Evolutionary conservation across 2,113 vertebrate species (phyloP).

Genomic region (Lanius ludovicianus): DNA sequence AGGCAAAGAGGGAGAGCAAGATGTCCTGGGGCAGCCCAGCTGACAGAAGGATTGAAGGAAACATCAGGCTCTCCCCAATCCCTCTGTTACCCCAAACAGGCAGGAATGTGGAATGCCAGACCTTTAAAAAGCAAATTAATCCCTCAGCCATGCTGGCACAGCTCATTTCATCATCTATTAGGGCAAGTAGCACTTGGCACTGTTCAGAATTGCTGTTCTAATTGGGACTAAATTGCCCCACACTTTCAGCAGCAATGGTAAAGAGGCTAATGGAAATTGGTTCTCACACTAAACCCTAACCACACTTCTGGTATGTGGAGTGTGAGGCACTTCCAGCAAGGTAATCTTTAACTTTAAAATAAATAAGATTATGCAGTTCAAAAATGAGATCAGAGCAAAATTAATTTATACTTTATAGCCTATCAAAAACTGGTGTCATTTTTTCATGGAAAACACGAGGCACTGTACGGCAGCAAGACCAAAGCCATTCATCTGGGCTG

Average conservation of each 20-base stretch:
- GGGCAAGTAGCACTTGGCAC: neutral
- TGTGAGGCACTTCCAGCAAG: neutral
- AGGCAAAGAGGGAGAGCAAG: neutral
- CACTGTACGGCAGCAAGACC: neutral
- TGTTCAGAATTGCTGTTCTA: neutral
- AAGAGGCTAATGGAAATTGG: neutral
- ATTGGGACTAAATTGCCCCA: slow-evolving; percentile 1
- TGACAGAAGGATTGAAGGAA: neutral
- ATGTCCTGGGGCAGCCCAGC: neutral
- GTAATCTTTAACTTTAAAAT: neutral
- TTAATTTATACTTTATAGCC: neutral
- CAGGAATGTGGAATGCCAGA: neutral
- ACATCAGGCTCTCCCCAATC: neutral
- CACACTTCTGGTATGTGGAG: neutral
- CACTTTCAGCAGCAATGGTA: neutral
- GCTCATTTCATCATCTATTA: neutral
- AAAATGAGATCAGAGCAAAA: neutral
- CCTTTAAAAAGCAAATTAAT: neutral
- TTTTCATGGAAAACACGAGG: neutral
- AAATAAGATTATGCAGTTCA: neutral
- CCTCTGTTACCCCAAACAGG: neutral
- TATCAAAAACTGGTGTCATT: neutral
- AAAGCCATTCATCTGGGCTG: slow-evolving; percentile 31
- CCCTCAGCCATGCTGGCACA: neutral
- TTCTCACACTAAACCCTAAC: neutral